Percentiles rank a stretch among this genome's conserved stretches.
Evolutionary conservation across 2,888 invertebrate genomes (phyloP).

Genomic region (Byasa hedistus): DNA sequence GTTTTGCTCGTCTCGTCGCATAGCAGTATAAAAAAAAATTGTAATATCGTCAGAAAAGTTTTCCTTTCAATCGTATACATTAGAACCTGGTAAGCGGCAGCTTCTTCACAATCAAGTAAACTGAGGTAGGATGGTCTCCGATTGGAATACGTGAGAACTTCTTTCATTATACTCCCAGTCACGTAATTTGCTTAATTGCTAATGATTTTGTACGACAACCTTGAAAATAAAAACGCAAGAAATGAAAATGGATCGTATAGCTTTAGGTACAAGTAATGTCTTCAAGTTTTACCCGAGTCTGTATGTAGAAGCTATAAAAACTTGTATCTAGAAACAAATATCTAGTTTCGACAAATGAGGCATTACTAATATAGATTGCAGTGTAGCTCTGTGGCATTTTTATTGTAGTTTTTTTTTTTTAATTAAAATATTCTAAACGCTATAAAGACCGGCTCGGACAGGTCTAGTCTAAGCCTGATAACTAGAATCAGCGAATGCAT

Average conservation of each 20-base stretch:
- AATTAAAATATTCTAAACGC: background rate
- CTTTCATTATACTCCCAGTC: background rate
- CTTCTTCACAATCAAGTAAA: too few relatives aligned
- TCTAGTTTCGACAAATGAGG: background rate
- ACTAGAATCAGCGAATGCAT: too few relatives aligned
- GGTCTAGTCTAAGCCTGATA: too few relatives aligned
- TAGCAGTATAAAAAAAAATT: too few relatives aligned
- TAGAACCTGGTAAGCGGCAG: too few relatives aligned
- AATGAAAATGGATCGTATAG: background rate
- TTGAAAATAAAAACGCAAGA: background rate
- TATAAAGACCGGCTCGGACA: background rate
- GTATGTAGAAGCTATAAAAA: background rate
- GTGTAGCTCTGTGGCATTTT: background rate
- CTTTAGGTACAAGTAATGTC: background rate
- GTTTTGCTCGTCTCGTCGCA: too few relatives aligned
- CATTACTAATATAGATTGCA: background rate
- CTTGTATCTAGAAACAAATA: background rate
- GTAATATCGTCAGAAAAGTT: too few relatives aligned
- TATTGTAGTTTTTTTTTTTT: background rate
- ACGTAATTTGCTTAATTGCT: background rate
- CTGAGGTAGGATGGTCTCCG: too few relatives aligned
- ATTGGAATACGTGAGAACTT: slow-evolving; percentile 1
- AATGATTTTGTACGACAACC: background rate
- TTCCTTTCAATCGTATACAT: too few relatives aligned
- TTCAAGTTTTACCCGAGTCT: background rate